These are phyloP conservation scores for Scomberomorus guttatus DNA, from an alignment of 2,797 vertebrate genomes.

Conservation along the genomic window DNA sequence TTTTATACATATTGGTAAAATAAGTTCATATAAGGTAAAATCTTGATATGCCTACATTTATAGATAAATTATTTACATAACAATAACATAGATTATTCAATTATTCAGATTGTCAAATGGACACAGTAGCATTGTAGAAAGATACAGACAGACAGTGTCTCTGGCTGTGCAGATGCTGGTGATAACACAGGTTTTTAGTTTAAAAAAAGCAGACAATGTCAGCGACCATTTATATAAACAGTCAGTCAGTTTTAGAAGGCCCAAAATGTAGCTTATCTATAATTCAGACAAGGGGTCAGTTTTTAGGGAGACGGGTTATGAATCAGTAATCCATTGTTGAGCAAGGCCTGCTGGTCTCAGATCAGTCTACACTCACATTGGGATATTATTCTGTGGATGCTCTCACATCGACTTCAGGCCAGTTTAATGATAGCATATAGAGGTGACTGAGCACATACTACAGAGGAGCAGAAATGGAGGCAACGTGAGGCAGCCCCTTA, in stretches of 20 bases:
- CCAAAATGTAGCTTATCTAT: slow-evolving; percentile 15
- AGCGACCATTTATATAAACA: not conserved
- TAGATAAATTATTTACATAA: too few species aligned
- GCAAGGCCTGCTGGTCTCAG: slow-evolving; percentile 8
- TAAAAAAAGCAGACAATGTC: not conserved
- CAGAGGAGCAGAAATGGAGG: not conserved
- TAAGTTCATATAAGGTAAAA: not conserved
- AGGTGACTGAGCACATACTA: not conserved
- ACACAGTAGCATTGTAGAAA: too few species aligned
- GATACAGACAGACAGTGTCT: too few species aligned
- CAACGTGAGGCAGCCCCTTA: not conserved
- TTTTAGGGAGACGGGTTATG: slow-evolving; percentile 10
- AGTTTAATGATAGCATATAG: slow-evolving; percentile 10
- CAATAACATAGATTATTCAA: not conserved
- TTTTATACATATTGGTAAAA: not conserved
- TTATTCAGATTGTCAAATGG: not conserved
- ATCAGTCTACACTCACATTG: slow-evolving; percentile 34
- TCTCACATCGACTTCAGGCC: slow-evolving; percentile 16
- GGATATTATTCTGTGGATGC: slow-evolving; percentile 17
- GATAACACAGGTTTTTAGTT: not conserved
- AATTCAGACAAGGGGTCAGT: slow-evolving; percentile 29
- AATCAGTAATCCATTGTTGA: slow-evolving; percentile 35
- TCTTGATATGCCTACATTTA: not conserved
- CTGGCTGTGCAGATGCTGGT: not conserved
- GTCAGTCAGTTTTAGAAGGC: not conserved